Evolutionary conservation across 2,797 vertebrate genomes (phyloP), one percentile per base, ranked within the genome.

Genomic region (Siniperca obscura): DNA sequence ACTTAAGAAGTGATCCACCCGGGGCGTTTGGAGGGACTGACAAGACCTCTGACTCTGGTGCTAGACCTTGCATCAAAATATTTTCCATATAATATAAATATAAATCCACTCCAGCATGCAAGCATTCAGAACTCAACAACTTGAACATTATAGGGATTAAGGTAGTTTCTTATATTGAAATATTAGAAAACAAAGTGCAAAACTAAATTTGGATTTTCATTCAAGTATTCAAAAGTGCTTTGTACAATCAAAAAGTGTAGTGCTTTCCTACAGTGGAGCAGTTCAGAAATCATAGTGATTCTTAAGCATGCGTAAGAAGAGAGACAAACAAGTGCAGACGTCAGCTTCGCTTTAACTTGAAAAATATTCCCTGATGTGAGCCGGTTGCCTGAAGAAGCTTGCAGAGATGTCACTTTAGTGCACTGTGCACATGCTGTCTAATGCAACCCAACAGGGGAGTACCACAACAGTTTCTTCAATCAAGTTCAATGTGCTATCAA

Each of bases 401-500:
- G 71, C 55, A 80, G 85, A 87, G 86, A 89, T 81, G 82, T 76
- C 88, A 83, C 87, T 71, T 65, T 48, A 65, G 68, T 50, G 36
- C 73, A 75, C 70, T 64, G 84, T 73, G 75, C 80, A 62, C 77
- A 74, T 19, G 50, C 74, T 62, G 72, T 60, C 88, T 90, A 90
- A 91, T 83, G 66, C 44, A 81, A 72, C 72, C 88, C 89, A 89
- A 90, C 88, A 86, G 87, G 81, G 85, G 68, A 83, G 84, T 66
- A 80, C 72, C 25, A 74, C 87, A 88, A 86, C 88, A 84, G 88
- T 83, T 82, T 79, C 80, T 74, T 82, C 86, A 90, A 90, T 91
- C 89, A 90, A 68, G 80, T 78, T 61, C 76, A 82, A 89, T 86
- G 69, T 78, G 79, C 73, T 68, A 70, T 82, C 75, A 67, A 78